Evolutionary conservation across 2,888 invertebrate species (phyloP), one percentile per base, ranked within the genome.

Genomic region (Halocaridina rubra): DNA sequence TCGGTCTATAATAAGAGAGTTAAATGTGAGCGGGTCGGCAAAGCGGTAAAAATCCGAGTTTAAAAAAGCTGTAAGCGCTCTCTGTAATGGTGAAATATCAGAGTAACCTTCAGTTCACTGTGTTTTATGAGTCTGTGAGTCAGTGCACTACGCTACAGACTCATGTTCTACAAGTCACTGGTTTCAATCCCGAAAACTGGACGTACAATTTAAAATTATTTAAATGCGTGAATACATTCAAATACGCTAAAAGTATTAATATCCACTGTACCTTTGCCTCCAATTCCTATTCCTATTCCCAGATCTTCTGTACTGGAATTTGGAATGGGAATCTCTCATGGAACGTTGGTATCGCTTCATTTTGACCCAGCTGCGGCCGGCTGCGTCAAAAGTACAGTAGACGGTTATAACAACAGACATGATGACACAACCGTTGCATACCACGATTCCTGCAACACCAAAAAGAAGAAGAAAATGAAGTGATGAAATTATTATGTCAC

Each of bases 321-420:
- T 88, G 71, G 82, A 61, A 67, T 95, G 95, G 27, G 94, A 93
- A 90, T 95, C 94, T 89, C 94, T 93, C 93, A 95, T 94, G 88
- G 95, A 96, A 87, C 95, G 93, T 91, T 96, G 96, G 91, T 95
- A 96, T 89, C 95, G 93, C 91, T 96, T 96, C 95, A 96, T 95
- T 91, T 96, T 96, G 30, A 96, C 96, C 96, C 96, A 96, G 72
- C 95, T 95, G 77, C 95, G 92, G 19, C 96, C 96, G n/a, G 96
- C 96, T 0, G 95, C 93, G 91, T 96, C 96, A 91, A 95, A 96
- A 2, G 95, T 95, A 91, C 96, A 96, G 95, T 96, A 96, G 46
- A 95, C 94, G 4, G 95, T 95, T 88, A 95, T 93, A 87, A 95
- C 90, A 78, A 95, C 93, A 84, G 94, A 94, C 81, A 95, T 92